Evolutionary conservation across 2,888 invertebrate species (phyloP).

Genomic region (Latheticus oryzae): DNA sequence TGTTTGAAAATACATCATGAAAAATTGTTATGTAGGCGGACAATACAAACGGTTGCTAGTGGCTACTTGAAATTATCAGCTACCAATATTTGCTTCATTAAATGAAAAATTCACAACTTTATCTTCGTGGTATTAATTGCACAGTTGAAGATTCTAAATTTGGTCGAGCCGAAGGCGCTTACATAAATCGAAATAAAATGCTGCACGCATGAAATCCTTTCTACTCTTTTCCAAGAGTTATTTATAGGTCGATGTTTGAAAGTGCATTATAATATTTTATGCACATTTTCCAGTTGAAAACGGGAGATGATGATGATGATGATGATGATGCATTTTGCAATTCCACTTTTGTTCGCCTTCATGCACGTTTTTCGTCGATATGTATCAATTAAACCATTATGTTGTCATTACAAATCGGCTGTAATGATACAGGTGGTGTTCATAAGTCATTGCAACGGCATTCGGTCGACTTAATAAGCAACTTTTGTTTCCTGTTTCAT

Average conservation of each 20-base stretch:
- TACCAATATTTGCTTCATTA: constrained; percentile 49
- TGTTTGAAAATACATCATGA: constrained; percentile 34
- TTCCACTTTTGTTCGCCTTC: constrained; percentile 53
- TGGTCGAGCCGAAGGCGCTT: constrained; percentile 23
- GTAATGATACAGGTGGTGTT: constrained; percentile 60
- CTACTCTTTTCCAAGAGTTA: constrained; percentile 14
- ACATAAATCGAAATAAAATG: constrained; percentile 22
- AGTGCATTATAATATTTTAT: constrained; percentile 35
- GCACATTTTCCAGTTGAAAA: constrained; percentile 36
- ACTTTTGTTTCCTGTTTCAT: constrained; percentile 49
- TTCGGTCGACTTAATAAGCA: constrained; percentile 49
- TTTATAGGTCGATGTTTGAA: constrained; percentile 26
- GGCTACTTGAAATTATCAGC: constrained; percentile 55
- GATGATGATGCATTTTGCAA: constrained; percentile 49
- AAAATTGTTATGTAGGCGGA: constrained; percentile 51
- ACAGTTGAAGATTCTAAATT: constrained; percentile 17
- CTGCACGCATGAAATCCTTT: constrained; percentile 7
- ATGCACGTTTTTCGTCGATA: constrained; percentile 55
- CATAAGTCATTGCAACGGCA: constrained; percentile 54
- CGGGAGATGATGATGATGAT: constrained; percentile 47
- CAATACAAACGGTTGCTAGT: constrained; percentile 52
- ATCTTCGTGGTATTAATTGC: constrained; percentile 26
- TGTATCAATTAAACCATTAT: constrained; percentile 63
- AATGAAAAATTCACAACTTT: constrained; percentile 30
- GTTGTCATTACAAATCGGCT: constrained; percentile 61